Base-by-base conservation (phyloP, 2,888 invertebrate genomes). In the Euphydryas editha region DNA sequence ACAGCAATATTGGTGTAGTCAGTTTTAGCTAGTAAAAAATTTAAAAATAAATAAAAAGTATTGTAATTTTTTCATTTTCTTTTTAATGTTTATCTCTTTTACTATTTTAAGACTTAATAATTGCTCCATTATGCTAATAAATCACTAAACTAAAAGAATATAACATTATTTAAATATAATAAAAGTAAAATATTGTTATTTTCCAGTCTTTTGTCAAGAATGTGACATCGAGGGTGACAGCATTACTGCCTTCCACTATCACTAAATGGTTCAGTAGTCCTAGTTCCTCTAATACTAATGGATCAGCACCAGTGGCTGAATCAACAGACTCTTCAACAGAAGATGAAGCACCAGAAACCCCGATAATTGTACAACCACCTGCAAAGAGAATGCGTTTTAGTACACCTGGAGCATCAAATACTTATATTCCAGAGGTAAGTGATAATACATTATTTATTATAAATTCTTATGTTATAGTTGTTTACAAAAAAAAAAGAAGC, bases 181-280 rank as follows among this genome's bases (percentile, higher is more conserved):
- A 21, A 8, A n/a, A 24, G 24, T 59, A 54, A 17, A 18, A 42
- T 18, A 24, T 21, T 30, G 11, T 54, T 69, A 74, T 68, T 73
- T 94, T 94, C 56, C 91, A 96, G 95, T 95, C 96, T 21, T 95
- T 96, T 82, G 95, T 95, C 68, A 94, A 94, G 79, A 95, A 95
- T 91, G 94, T 96, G 62, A 94, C 94, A 72, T 94, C 94, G 65
- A 93, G 93, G 75, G 93, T 95, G 62, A 93, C 95, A 3, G 94
- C 94, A 65, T 85, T 95, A 39, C 89, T 96, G 75, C 95, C 95
- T 20, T 93, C 94, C 62, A 93, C 94, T 37, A 83, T 94, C 65
- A 91, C 91, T 6, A 94, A 93, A 75, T 94, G 94, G 94, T 94
- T 94, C 66, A 83, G 84, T 61, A 82, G 79, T 57, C 80, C 84